phyloP scores from a whole-genome alignment of 1,140 invertebrate species.

The Cyclargus thomasi region DNA sequence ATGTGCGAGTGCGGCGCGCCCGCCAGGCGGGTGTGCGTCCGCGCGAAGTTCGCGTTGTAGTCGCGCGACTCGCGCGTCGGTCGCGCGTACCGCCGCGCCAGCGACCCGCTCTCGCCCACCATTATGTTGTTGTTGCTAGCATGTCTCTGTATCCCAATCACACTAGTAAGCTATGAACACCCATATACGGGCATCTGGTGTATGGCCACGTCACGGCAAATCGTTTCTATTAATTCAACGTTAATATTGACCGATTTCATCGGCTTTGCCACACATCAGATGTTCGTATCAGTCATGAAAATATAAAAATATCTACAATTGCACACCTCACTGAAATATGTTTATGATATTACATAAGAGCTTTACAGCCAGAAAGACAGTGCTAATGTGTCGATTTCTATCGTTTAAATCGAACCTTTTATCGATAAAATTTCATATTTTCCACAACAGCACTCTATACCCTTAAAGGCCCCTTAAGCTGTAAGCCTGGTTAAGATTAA shows the following conservation, averaged over 20 bases:
- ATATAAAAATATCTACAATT: constrained; percentile 27
- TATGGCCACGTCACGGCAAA: constrained; percentile 13
- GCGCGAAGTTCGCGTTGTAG: constrained; percentile 68
- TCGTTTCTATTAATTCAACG: background rate
- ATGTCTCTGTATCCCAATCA: constrained; percentile 72
- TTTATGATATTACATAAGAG: constrained; percentile 5
- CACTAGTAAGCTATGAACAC: constrained; percentile 26
- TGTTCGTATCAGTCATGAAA: constrained; percentile 30
- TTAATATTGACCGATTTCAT: constrained; percentile 20
- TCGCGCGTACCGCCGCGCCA: constrained; percentile 61
- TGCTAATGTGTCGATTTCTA: background rate
- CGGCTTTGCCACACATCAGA: constrained; percentile 7
- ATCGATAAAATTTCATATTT: background rate
- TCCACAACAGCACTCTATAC: constrained; percentile 48
- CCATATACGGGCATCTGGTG: constrained; percentile 38
- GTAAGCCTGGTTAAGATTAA: background rate
- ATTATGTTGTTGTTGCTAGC: constrained; percentile 76
- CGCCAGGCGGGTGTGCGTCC: constrained; percentile 54
- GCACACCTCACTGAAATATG: constrained; percentile 23
- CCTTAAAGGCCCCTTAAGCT: constrained; percentile 53
- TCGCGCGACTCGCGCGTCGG: constrained; percentile 56
- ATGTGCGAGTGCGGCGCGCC: constrained; percentile 37
- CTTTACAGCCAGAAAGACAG: constrained; percentile 13
- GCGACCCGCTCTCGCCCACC: constrained; percentile 67
- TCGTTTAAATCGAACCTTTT: constrained; percentile 11